Percentiles rank a stretch among this genome's conserved stretches.
Evolutionary conservation across 2,888 invertebrate genomes (phyloP).

Genomic region (Agrochola lychnidis): DNA sequence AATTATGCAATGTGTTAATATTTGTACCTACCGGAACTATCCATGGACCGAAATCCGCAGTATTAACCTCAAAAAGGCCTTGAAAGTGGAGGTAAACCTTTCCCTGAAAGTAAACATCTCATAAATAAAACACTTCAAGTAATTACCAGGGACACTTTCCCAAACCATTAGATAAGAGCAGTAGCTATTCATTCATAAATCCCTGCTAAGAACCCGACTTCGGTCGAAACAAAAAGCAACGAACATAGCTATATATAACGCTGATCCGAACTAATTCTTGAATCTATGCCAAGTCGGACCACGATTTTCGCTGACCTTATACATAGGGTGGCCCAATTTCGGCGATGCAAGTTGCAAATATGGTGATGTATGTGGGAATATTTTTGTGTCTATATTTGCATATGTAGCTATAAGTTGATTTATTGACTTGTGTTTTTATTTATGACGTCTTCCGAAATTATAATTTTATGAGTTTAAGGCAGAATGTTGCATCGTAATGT

Average conservation of each 20-base stretch:
- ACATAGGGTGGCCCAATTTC: slow-evolving; percentile 67
- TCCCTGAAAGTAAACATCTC: slow-evolving; percentile 20
- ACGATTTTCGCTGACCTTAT: slow-evolving; percentile 74
- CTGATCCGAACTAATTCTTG: slow-evolving; percentile 75
- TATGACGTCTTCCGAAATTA: background rate
- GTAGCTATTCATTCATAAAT: slow-evolving; percentile 59
- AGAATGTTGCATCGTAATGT: background rate
- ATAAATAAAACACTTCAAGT: slow-evolving; percentile 28
- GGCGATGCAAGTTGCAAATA: slow-evolving; percentile 65
- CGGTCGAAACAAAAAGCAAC: slow-evolving; percentile 62
- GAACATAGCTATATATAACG: slow-evolving; percentile 57
- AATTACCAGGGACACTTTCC: slow-evolving; percentile 34
- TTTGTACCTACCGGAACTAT: background rate
- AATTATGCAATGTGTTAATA: background rate
- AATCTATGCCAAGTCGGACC: slow-evolving; percentile 74
- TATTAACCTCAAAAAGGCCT: background rate
- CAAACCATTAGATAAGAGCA: slow-evolving; percentile 41
- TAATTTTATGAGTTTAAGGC: background rate
- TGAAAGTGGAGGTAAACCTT: background rate
- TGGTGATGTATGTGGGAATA: slow-evolving; percentile 47
- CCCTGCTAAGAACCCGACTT: slow-evolving; percentile 53
- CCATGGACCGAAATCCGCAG: background rate
- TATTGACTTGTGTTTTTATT: slow-evolving; percentile 3
- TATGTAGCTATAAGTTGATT: slow-evolving; percentile 1
- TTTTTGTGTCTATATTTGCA: slow-evolving; percentile 35